Evolutionary conservation across 1,140 invertebrate species (phyloP).

Genomic region (Drosophila arizonae): DNA sequence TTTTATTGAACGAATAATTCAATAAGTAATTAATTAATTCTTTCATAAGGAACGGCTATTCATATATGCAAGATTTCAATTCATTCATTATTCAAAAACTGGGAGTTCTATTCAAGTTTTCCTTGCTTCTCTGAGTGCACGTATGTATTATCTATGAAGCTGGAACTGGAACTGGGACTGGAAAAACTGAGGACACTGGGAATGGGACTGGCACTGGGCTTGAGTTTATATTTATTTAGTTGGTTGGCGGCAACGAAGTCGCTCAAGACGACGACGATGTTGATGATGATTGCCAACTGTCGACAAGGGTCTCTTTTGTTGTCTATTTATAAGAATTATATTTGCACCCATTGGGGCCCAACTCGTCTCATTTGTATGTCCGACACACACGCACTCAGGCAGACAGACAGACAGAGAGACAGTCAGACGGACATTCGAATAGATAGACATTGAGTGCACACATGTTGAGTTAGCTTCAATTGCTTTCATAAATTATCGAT

Average conservation of each 20-base stretch:
- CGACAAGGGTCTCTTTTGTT: constrained; percentile 74
- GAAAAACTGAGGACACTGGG: not conserved
- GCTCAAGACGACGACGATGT: constrained; percentile 15
- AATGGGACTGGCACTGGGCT: constrained; percentile 13
- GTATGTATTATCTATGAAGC: constrained; percentile 26
- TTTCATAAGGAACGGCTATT: too few relatives aligned
- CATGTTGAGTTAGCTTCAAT: constrained; percentile 58
- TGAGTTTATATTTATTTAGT: constrained; percentile 69
- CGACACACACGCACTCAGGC: constrained; percentile 24
- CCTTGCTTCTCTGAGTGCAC: not conserved
- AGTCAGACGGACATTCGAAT: constrained; percentile 3
- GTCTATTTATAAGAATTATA: constrained; percentile 80
- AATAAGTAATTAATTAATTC: too few relatives aligned
- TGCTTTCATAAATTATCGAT: constrained; percentile 76
- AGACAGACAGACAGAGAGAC: constrained; percentile 7
- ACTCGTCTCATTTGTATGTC: constrained; percentile 59
- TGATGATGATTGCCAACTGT: constrained; percentile 71
- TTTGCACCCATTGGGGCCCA: constrained; percentile 67
- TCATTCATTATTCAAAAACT: too few relatives aligned
- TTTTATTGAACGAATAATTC: too few relatives aligned
- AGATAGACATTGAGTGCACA: constrained; percentile 27
- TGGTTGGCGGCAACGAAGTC: constrained; percentile 34
- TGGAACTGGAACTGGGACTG: constrained; percentile 1
- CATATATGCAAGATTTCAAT: too few relatives aligned
- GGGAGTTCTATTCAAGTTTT: not conserved